Evolutionary conservation across 2,797 vertebrate genomes (phyloP).

Genomic region (Sciurus carolinensis): DNA sequence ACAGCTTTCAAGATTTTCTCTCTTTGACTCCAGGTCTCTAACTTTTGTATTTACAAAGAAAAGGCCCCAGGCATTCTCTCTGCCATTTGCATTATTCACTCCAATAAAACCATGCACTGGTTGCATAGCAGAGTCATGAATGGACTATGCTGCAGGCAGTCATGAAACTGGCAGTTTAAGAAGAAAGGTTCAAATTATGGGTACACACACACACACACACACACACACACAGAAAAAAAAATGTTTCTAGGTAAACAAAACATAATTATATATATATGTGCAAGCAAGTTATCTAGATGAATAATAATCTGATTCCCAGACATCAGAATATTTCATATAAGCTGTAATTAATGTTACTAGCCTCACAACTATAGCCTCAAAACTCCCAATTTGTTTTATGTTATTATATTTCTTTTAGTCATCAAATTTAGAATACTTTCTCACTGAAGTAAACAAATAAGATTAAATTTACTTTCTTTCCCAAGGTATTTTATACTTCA

Average conservation of each 20-base stretch:
- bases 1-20: not conserved
- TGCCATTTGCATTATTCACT: not conserved
- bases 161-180: not conserved
- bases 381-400: not conserved
- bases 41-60: slow-evolving; percentile 29
- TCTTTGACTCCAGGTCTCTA: not conserved
- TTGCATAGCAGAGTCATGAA: not conserved
- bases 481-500: not conserved
- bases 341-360: not conserved
- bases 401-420: slow-evolving; percentile 4
- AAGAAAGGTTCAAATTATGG: not conserved
- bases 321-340: not conserved
- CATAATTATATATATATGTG: slow-evolving; percentile 47
- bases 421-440: slow-evolving; percentile 52
- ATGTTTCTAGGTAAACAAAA: slow-evolving; percentile 63
- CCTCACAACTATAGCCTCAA: not conserved
- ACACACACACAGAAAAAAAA: not conserved
- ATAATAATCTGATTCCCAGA: slow-evolving; percentile 21
- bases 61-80: not conserved
- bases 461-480: slow-evolving; percentile 26
- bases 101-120: not conserved
- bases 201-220: not conserved
- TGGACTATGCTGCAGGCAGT: not conserved
- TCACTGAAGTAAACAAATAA: slow-evolving; percentile 56
- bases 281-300: not conserved